Evolutionary conservation across 2,113 vertebrate genomes (phyloP), one percentile per base, ranked within the genome.

Genomic region (Drymodes brunneopygia): DNA sequence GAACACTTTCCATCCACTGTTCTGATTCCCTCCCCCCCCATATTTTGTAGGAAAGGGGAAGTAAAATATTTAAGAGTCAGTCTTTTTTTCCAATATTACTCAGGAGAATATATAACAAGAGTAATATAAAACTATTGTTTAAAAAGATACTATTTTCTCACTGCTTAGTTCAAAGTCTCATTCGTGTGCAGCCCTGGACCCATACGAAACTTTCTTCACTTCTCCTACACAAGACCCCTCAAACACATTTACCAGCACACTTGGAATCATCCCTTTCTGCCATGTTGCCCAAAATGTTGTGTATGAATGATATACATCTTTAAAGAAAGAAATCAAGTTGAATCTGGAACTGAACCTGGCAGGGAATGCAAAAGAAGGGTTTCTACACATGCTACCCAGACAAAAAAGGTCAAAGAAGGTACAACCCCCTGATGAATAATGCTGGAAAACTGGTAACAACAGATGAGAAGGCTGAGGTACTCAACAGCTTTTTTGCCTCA

Each of bases 31-130:
- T 13, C 25, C 15, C 7, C 8, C 25, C 21, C 9, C 18, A 21
- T 11, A 35, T 58, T 90, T 10, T 24, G 4, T n/a, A 94, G 84
- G 62, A 88, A 96, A 93, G 38, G 15, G 62, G 88, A 96, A 96
- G 71, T 47, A 40, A 86, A 79, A 69, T 65, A 82, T 42, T 84
- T 42, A 70, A 57, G 40, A 87, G 35, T 33, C 58, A 80, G 42
- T 9, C 33, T n/a, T 44, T 33, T 64, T 82, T 82, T 72, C 28
- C 64, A 25, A 12, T 33, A 36, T 80, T 80, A 85, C n/a, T 90
- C 62, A 57, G 65, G 16, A 54, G 45, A 78, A 48, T 29, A 33
- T 19, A 4, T 8, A 94, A 51, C 20, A 15, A 29, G 10, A 69
- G 35, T 11, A 69, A 51, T 6, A 44, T 2, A 61, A 65, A 92